Evolutionary conservation across 1,140 invertebrate species (phyloP).

Genomic region (Drosophila ironensis): DNA sequence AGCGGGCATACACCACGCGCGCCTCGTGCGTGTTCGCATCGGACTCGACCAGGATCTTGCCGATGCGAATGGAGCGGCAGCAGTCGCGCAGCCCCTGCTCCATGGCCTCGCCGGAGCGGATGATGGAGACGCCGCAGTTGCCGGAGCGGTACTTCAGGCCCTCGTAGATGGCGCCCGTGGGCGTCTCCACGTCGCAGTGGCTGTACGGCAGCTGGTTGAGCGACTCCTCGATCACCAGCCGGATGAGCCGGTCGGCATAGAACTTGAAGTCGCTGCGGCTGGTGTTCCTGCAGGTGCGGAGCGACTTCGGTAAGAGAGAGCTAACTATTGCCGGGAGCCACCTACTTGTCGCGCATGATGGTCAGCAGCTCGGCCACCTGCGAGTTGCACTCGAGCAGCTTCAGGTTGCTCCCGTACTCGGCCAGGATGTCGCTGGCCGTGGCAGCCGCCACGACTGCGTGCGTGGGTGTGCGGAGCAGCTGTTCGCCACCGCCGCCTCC

Average conservation of each 20-base stretch:
- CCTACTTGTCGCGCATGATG: slow-evolving; percentile 95
- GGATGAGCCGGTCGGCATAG: slow-evolving; percentile 96
- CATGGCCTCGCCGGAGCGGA: slow-evolving; percentile 98
- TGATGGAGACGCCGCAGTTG: slow-evolving; percentile 99
- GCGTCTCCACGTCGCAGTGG: slow-evolving; percentile 94
- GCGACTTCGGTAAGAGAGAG: background rate
- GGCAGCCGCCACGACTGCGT: slow-evolving; percentile 40
- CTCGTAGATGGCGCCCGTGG: slow-evolving; percentile 94
- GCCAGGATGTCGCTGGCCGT: slow-evolving; percentile 55
- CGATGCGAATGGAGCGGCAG: slow-evolving; percentile 98
- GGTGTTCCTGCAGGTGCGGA: slow-evolving; percentile 88
- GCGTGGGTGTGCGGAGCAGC: slow-evolving; percentile 37
- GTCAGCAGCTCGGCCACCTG: slow-evolving; percentile 97
- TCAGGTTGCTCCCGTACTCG: slow-evolving; percentile 91
- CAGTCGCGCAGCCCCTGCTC: slow-evolving; percentile 98
- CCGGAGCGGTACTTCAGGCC: slow-evolving; percentile 97
- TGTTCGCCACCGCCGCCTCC: too few relatives aligned
- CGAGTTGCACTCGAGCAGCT: slow-evolving; percentile 91
- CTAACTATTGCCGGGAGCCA: too few relatives aligned
- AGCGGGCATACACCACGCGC: slow-evolving; percentile 98
- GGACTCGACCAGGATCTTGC: slow-evolving; percentile 98
- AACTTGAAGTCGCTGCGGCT: slow-evolving; percentile 98
- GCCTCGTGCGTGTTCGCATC: slow-evolving; percentile 98
- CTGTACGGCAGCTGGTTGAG: slow-evolving; percentile 98
- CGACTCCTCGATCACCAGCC: slow-evolving; percentile 98